These are phyloP conservation scores for Dexiosoma caninum DNA, from an alignment of 2,888 invertebrate species.

Conservation along the genomic window DNA sequence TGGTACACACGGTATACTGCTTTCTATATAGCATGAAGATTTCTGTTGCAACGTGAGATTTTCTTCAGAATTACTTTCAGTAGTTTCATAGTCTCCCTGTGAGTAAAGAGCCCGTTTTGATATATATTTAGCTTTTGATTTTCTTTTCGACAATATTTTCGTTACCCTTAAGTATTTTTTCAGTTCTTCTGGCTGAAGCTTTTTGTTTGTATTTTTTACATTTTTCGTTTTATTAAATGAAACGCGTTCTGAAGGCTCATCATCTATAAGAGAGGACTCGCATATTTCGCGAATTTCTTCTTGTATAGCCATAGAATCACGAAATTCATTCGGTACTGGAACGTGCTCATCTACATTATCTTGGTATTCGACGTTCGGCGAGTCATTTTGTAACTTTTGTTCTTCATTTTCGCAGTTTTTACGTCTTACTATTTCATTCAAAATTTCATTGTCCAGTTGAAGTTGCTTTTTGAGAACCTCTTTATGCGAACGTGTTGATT, in stretches of 20 bases:
- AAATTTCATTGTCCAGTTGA: constrained; percentile 66
- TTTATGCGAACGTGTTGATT: neutral
- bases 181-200: constrained; percentile 42
- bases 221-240: constrained; percentile 39
- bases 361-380: neutral
- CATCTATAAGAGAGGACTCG: constrained; percentile 51
- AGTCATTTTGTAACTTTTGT: neutral
- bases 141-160: constrained; percentile 24
- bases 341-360: constrained; percentile 4
- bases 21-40: neutral
- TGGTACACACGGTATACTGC: neutral
- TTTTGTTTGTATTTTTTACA: neutral
- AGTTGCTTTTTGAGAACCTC: constrained; percentile 57
- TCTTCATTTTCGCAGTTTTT: neutral
- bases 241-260: constrained; percentile 44
- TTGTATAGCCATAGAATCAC: constrained; percentile 15
- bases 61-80: constrained; percentile 1
- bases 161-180: constrained; percentile 60
- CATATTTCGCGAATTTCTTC: neutral
- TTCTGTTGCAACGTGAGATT: neutral
- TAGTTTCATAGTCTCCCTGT: constrained; percentile 61
- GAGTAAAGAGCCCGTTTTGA: constrained; percentile 65
- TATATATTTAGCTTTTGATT: neutral
- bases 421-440: constrained; percentile 61
- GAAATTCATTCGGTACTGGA: constrained; percentile 56